phyloP scores from a whole-genome alignment of 1,140 invertebrate species.

The Chelonus insularis region DNA sequence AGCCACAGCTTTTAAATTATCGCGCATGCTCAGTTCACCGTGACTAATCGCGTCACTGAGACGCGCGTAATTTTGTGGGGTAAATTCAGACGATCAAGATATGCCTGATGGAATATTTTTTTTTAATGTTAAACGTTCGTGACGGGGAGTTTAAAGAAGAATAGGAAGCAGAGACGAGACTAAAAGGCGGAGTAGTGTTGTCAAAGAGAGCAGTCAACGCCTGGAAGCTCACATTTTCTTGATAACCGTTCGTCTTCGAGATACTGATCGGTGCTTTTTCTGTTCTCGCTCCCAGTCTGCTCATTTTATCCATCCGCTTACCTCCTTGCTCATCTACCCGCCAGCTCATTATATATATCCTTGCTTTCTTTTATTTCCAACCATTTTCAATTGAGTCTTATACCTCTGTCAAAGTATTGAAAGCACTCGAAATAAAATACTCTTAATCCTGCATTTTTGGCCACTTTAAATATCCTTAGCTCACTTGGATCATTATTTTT shows the following conservation, averaged over 20 bases:
- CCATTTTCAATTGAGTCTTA: too few species aligned
- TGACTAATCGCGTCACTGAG: constrained; percentile 36
- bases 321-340: not conserved
- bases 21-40: constrained; percentile 35
- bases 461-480: too few species aligned
- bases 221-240: constrained; percentile 23
- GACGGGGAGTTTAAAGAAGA: not conserved
- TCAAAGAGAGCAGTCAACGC: constrained; percentile 26
- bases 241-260: constrained; percentile 35
- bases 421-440: too few species aligned
- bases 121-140: constrained; percentile 6
- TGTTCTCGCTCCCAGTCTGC: constrained; percentile 18
- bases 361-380: too few species aligned
- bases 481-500: too few species aligned
- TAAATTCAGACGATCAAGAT: constrained; percentile 4
- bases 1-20: constrained; percentile 38
- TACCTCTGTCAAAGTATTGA: too few species aligned
- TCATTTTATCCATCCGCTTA: not conserved
- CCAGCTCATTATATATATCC: too few species aligned
- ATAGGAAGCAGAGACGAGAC: not conserved
- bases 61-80: constrained; percentile 17
- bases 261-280: constrained; percentile 35
- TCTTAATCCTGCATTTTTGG: too few species aligned
- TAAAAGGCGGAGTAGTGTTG: constrained; percentile 1
- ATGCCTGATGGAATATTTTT: constrained; percentile 1